Base-by-base conservation (phyloP, 2,113 vertebrate species). In the Eudorcas thomsonii region DNA sequence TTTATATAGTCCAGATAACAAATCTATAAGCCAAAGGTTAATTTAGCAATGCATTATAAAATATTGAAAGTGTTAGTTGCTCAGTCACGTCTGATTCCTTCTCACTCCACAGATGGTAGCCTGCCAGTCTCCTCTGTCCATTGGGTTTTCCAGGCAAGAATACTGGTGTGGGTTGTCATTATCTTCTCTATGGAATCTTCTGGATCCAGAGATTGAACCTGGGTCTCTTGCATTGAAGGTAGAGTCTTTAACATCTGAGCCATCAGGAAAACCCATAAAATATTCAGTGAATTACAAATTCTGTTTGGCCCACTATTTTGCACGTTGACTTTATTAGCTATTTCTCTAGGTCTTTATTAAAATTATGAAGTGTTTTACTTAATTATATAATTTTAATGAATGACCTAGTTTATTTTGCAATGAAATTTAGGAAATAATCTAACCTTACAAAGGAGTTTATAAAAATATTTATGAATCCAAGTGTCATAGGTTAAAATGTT, bases 11-110 rank as follows among this genome's bases (percentile, higher is more conserved):
- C 23, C 28, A 86, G 21, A 84, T 55, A 59, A 36, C 52, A 92
- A 95, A 98, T 93, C 39, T 95, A 7, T 96, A 96, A 97, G 90
- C 85, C 89, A 97, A 95, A 95, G 59, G 5, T 91, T 92, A 93
- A 91, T 86, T 86, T 59, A 77, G 2, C 4, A 86, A 39, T 93
- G 12, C 7, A 30, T 82, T 54, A 50, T 50, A 50, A 74, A 90
- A 89, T 33, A 84, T 5, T 77, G 36, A 25, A 71, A 39, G 10
- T 74, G 36, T 74, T 36, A 74, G 36, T 13, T 74, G 21, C 67
- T 74, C 36, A 74, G 67, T 74, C 67, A 39, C 21, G 16, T 74
- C 36, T 39, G 36, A 74, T 25, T 74, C 67, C 9, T 36, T 74
- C 67, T 74, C 21, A 39, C 21, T 39, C 21, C 67, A 74, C 39